phyloP scores from a whole-genome alignment of 1,140 invertebrate species.

The Ceratoteleas bidentatus region DNA sequence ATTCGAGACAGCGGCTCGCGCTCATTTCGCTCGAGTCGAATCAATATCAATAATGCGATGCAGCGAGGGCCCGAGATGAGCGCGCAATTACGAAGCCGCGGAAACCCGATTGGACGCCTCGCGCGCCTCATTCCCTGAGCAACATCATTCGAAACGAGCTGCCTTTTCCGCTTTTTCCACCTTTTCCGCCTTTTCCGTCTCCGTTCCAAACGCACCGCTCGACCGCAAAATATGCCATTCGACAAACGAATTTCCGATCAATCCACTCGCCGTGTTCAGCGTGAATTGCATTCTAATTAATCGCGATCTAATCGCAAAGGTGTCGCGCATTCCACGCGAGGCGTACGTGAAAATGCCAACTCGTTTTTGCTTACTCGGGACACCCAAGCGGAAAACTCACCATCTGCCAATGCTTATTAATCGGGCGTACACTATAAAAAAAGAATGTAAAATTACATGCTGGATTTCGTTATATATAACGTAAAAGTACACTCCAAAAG shows the following conservation, averaged over 20 bases:
- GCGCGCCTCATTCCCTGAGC: neutral
- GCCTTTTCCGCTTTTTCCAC: neutral
- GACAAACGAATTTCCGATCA: slow-evolving; percentile 77
- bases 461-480: too few species aligned
- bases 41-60: slow-evolving; percentile 80
- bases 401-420: too few species aligned
- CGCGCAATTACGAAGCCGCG: slow-evolving; percentile 61
- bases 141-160: neutral
- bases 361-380: too few species aligned
- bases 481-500: too few species aligned
- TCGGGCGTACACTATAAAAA: too few species aligned
- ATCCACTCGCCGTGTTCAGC: slow-evolving; percentile 70
- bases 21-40: slow-evolving; percentile 75
- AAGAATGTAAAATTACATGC: too few species aligned
- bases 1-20: slow-evolving; percentile 31
- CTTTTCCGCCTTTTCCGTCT: neutral
- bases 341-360: neutral
- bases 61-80: slow-evolving; percentile 76
- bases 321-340: slow-evolving; percentile 49
- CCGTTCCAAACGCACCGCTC: too few species aligned
- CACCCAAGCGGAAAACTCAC: too few species aligned
- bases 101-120: neutral
- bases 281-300: slow-evolving; percentile 77
- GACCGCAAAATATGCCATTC: too few species aligned
- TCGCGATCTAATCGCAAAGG: slow-evolving; percentile 72